These are phyloP conservation scores for Heliocidaris tuberculata DNA, from an alignment of 35 echinoderm and acorn worm genomes.

Conservation along the genomic window DNA sequence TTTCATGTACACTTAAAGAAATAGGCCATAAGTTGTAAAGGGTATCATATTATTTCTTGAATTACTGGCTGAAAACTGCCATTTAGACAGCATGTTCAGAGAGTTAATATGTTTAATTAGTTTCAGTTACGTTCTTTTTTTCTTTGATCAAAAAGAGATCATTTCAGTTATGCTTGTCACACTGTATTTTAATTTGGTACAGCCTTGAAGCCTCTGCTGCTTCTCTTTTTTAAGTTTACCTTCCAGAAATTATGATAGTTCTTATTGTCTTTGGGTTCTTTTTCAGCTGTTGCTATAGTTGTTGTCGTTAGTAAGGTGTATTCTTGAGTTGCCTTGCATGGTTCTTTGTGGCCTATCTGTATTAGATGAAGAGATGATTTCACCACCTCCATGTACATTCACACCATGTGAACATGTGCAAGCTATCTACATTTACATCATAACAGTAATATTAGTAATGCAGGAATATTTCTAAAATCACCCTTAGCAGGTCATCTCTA, in stretches of 20 bases:
- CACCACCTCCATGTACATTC: too few relatives aligned
- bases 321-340: background rate
- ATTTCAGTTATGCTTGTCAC: background rate
- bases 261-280: background rate
- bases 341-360: background rate
- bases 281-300: background rate
- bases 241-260: background rate
- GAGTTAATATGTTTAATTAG: background rate
- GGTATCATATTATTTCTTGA: background rate
- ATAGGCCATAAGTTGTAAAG: background rate
- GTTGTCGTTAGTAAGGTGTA: background rate
- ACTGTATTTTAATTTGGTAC: background rate
- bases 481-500: too few relatives aligned
- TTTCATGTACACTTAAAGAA: background rate
- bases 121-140: background rate
- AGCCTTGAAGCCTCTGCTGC: background rate
- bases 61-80: background rate
- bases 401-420: too few relatives aligned
- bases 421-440: too few relatives aligned
- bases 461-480: too few relatives aligned
- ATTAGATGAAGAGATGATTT: too few relatives aligned
- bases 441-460: too few relatives aligned
- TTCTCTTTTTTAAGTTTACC: background rate
- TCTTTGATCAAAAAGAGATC: background rate
- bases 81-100: background rate